A percentile compares a stretch with the other conserved stretches of the same genome.
Evolutionary conservation across 2,113 vertebrate species (phyloP).

Genomic region (Xenopus borealis): DNA sequence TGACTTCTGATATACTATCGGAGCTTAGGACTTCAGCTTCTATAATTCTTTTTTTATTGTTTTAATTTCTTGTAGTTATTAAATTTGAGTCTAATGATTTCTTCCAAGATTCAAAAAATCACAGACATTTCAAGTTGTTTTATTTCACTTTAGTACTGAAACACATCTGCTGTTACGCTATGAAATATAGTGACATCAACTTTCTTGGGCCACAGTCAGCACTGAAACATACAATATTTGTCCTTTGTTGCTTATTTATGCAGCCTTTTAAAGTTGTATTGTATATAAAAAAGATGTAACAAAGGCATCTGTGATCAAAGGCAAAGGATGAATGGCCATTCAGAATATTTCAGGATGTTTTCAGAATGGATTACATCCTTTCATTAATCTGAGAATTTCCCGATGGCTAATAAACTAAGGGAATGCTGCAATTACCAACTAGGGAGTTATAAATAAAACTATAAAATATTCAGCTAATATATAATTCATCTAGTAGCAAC

Average conservation of each 20-base stretch:
- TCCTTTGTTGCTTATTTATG: slow-evolving; percentile 23
- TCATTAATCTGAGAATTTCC: slow-evolving; percentile 46
- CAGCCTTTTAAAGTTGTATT: neutral
- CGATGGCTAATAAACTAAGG: slow-evolving; percentile 47
- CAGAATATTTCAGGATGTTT: slow-evolving; percentile 28
- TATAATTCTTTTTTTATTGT: neutral
- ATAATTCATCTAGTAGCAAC: slow-evolving; percentile 58
- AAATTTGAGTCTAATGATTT: neutral
- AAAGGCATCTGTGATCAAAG: slow-evolving; percentile 19
- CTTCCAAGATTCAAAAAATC: neutral
- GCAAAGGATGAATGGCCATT: slow-evolving; percentile 13
- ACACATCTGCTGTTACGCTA: slow-evolving; percentile 25
- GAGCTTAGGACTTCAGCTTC: neutral
- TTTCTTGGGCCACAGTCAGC: slow-evolving; percentile 29
- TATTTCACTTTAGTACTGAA: slow-evolving; percentile 19
- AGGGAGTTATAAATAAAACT: slow-evolving; percentile 52
- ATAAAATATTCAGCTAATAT: slow-evolving; percentile 56
- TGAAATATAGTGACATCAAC: slow-evolving; percentile 30
- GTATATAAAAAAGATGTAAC: slow-evolving; percentile 25
- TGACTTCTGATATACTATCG: neutral
- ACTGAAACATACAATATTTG: slow-evolving; percentile 15
- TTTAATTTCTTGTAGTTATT: neutral
- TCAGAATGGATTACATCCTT: slow-evolving; percentile 30
- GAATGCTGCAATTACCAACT: slow-evolving; percentile 47
- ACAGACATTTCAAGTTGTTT: slow-evolving; percentile 3